These are phyloP conservation scores for Todiramphus saurophagus DNA, from an alignment of 2,113 vertebrate species.

Conservation along the genomic window DNA sequence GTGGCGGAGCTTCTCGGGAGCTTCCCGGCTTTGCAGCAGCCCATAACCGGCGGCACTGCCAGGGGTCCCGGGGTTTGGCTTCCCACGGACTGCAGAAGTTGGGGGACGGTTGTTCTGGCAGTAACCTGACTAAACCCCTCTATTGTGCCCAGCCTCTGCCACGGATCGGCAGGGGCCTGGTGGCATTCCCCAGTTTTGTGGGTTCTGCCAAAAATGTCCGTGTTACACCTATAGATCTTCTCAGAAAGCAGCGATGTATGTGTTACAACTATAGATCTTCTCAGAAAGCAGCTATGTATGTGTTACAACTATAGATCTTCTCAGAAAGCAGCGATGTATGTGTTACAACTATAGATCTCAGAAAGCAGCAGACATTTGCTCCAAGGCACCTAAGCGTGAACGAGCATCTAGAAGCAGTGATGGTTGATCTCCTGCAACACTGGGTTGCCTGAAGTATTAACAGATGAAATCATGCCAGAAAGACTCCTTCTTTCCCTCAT, in stretches of 20 bases:
- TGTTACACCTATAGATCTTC: not conserved
- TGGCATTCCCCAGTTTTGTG: not conserved
- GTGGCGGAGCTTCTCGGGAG: not conserved
- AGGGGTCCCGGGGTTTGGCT: rapidly evolving
- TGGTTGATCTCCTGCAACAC: not conserved
- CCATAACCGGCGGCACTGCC: rapidly evolving
- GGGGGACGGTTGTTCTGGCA: not conserved
- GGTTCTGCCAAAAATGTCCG: not conserved
- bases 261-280: not conserved
- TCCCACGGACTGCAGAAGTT: rapidly evolving
- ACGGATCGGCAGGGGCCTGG: rapidly evolving
- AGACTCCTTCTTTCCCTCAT: not conserved
- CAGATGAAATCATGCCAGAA: not conserved
- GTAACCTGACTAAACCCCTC: rapidly evolving
- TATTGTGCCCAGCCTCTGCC: rapidly evolving
- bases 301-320: not conserved
- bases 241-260: rapidly evolving
- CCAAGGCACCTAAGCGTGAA: rapidly evolving
- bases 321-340: rapidly evolving
- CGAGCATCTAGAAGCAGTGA: not conserved
- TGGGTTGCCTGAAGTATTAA: not conserved
- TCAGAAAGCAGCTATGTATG: not conserved
- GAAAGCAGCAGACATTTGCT: rapidly evolving
- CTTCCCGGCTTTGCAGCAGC: not conserved
- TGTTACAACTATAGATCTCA: not conserved